phyloP scores from a whole-genome alignment of 2,888 invertebrate genomes.

The Cecidostiba fungosa region DNA sequence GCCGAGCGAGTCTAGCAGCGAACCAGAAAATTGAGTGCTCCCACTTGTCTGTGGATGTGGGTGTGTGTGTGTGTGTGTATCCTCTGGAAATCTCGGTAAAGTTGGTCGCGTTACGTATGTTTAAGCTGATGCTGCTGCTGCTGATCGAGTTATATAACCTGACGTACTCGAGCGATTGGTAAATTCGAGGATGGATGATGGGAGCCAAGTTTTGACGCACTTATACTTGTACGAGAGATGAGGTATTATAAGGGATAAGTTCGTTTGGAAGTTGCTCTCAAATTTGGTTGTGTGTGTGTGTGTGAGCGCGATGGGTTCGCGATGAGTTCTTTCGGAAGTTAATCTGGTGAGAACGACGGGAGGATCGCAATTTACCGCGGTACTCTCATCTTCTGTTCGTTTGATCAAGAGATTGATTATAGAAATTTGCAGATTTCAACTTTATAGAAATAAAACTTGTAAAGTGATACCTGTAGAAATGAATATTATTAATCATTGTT shows the following conservation, averaged over 20 bases:
- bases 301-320: neutral
- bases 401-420: neutral
- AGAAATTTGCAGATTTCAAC: too few species aligned
- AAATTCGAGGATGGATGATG: neutral
- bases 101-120: conserved; percentile 27
- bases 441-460: too few species aligned
- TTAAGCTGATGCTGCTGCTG: neutral
- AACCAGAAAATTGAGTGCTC: conserved; percentile 23
- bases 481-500: too few species aligned
- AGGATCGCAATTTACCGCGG: neutral
- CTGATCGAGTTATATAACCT: neutral
- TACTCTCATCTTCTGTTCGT: neutral
- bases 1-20: neutral
- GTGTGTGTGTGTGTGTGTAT: neutral
- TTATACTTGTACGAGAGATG: neutral
- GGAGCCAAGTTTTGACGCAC: conserved; percentile 4
- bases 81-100: neutral
- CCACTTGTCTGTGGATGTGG: neutral
- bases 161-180: conserved; percentile 20
- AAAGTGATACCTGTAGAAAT: too few species aligned
- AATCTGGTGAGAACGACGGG: neutral
- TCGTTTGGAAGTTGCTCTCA: neutral
- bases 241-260: conserved; percentile 4
- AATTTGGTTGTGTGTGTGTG: neutral
- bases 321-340: neutral